Evolutionary conservation across 2,797 vertebrate species (phyloP).

Genomic region (Siniperca scherzeri): DNA sequence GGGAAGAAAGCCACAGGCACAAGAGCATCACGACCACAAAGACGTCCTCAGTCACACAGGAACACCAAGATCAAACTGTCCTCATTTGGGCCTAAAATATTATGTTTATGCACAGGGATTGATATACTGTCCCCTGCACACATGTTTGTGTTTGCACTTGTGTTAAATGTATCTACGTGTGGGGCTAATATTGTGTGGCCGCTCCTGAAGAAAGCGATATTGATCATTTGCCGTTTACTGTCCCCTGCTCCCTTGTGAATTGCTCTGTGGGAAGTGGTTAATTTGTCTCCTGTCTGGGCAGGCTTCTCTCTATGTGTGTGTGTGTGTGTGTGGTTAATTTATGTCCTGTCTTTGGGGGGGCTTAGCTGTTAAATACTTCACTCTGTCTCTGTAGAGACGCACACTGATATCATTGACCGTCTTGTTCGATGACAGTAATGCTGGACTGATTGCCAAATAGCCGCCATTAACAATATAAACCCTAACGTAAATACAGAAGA

Average conservation of each 20-base stretch:
- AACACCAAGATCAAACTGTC: background rate
- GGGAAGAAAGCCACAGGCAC: slow-evolving; percentile 19
- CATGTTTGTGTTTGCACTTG: slow-evolving; percentile 1
- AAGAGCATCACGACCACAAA: slow-evolving; percentile 21
- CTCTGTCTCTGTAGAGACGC: slow-evolving; percentile 69
- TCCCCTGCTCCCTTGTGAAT: slow-evolving; percentile 75
- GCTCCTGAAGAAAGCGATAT: slow-evolving; percentile 65
- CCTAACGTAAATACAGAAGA: slow-evolving; percentile 27
- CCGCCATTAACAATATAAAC: slow-evolving; percentile 52
- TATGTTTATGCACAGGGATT: background rate
- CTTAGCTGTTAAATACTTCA: slow-evolving; percentile 75
- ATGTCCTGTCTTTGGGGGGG: slow-evolving; percentile 62
- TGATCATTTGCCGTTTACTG: slow-evolving; percentile 79
- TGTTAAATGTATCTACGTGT: slow-evolving; percentile 29
- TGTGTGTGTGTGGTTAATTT: slow-evolving; percentile 66
- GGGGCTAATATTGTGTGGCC: slow-evolving; percentile 58
- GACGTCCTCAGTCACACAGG: slow-evolving; percentile 10
- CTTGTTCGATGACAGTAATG: slow-evolving; percentile 69
- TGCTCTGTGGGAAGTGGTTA: slow-evolving; percentile 81
- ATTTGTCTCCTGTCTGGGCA: slow-evolving; percentile 78
- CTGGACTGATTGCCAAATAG: slow-evolving; percentile 64
- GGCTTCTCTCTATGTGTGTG: slow-evolving; percentile 35
- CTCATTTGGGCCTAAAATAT: background rate
- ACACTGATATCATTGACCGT: slow-evolving; percentile 74
- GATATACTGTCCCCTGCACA: slow-evolving; percentile 1